Base-by-base conservation (phyloP, 2,888 invertebrate species). In the Agrochola lychnidis region DNA sequence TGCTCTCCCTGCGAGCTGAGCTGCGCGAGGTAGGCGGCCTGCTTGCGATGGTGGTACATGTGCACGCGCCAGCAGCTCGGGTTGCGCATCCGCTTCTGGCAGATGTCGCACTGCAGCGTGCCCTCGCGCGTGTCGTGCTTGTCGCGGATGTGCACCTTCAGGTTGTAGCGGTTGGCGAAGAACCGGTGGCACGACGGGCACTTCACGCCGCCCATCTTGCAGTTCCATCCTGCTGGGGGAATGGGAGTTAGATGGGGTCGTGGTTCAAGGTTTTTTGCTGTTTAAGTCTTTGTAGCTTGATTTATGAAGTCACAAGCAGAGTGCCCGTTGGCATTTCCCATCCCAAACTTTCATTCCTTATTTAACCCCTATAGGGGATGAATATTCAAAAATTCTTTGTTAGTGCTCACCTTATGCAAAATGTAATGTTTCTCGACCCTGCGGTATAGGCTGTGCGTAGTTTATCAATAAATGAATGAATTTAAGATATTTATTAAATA, bases 81-180 rank as follows among this genome's bases (percentile, higher is more conserved):
- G 89, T 97, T 97, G 79, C 97, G 94, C 97, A 97, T 97, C 14
- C 97, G 96, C 90, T 98, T 98, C 87, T 98, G 98, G 91, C 98
- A 98, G 76, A 98, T 97, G 85, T 97, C 97, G 93, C 98, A 98
- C 88, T 97, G 97, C 75, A 98, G 95, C 81, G 97, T 97, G 42
- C 97, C 97, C 89, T 97, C 97, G 84, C 97, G 97, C 16, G 97
- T 97, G 89, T 98, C 98, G 91, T 98, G 98, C 90, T 98, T 98
- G 93, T 98, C 98, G 48, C 98, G 96, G 67, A 98, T 97, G 91
- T 98, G 98, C 59, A 98, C 97, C 92, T 98, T 98, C 90, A 98
- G 94, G 93, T 98, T 98, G 95, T 97, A 97, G 10, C 97, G 97
- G 92, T 97, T 97, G 75, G 97, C 97, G 92, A 97, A 97, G 93